A percentile compares a stretch with the other conserved stretches of the same genome.
phyloP scores from a whole-genome alignment of 2,113 vertebrate genomes.

The Pantherophis guttatus region DNA sequence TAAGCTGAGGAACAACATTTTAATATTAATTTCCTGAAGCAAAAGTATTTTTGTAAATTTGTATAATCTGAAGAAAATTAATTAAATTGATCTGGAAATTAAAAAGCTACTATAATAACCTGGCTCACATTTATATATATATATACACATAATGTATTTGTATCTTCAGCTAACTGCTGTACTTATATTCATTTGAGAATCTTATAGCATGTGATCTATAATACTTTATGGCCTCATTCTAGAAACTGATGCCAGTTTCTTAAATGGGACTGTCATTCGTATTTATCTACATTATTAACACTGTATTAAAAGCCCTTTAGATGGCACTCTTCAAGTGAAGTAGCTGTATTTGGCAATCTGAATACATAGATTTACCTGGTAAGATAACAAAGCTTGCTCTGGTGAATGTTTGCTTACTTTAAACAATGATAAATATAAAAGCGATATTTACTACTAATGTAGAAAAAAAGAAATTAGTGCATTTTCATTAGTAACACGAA shows the following conservation, averaged over 20 bases:
- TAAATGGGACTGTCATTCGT: background rate
- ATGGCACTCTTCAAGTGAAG: constrained; percentile 52
- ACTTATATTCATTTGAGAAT: background rate
- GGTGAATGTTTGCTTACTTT: constrained; percentile 24
- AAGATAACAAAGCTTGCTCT: background rate
- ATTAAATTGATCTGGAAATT: constrained; percentile 1
- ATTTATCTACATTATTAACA: background rate
- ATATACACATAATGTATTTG: constrained; percentile 32
- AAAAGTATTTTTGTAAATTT: constrained; percentile 40
- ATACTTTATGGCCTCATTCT: background rate
- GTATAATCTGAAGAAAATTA: constrained; percentile 17
- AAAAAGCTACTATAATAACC: background rate
- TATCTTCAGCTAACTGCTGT: background rate
- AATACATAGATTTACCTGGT: background rate
- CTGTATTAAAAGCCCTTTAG: constrained; percentile 47
- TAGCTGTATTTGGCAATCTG: constrained; percentile 30
- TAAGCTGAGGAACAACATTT: background rate
- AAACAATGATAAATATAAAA: constrained; percentile 28
- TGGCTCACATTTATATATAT: background rate
- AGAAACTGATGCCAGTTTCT: background rate
- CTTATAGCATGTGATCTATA: background rate
- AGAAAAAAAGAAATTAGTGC: constrained; percentile 13
- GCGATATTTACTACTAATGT: constrained; percentile 38
- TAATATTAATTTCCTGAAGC: constrained; percentile 28
- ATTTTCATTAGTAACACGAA: constrained; percentile 13